These are phyloP conservation scores for Diogma glabrata DNA, from an alignment of 2,888 invertebrate species.

Conservation along the genomic window DNA sequence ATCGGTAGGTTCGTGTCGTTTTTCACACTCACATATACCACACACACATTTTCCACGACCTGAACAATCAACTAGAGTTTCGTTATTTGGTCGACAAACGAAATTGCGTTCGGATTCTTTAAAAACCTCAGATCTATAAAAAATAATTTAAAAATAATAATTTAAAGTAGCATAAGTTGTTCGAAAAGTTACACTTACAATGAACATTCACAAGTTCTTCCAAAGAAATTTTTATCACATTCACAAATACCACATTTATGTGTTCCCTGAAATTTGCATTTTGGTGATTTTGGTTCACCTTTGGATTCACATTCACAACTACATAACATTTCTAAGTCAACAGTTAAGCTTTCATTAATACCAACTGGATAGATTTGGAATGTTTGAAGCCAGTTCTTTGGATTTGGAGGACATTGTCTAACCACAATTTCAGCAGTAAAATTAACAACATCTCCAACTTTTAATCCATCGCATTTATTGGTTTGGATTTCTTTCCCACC, in stretches of 20 bases:
- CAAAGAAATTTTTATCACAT: constrained; percentile 68
- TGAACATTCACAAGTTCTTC: constrained; percentile 80
- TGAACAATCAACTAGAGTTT: constrained; percentile 54
- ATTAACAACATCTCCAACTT: constrained; percentile 77
- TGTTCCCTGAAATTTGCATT: constrained; percentile 66
- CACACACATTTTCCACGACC: constrained; percentile 73
- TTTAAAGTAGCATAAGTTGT: too few species aligned
- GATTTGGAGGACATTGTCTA: constrained; percentile 75
- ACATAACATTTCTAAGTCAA: constrained; percentile 88
- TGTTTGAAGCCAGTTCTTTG: constrained; percentile 66
- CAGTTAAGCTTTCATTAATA: constrained; percentile 74
- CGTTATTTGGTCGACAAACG: constrained; percentile 59
- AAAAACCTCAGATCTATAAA: constrained; percentile 15
- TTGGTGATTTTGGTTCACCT: constrained; percentile 44
- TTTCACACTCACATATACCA: constrained; percentile 62
- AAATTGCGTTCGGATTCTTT: constrained; percentile 28
- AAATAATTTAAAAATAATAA: too few species aligned
- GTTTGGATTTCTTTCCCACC: constrained; percentile 56
- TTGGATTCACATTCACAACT: constrained; percentile 86
- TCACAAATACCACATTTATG: constrained; percentile 86
- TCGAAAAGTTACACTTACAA: too few species aligned
- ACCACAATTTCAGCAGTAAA: constrained; percentile 72
- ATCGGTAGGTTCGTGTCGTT: constrained; percentile 51
- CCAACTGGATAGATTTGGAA: constrained; percentile 91
- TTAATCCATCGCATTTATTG: constrained; percentile 80